These are phyloP conservation scores for Brachyptera putata DNA, from an alignment of 2,888 invertebrate genomes.

Conservation along the genomic window DNA sequence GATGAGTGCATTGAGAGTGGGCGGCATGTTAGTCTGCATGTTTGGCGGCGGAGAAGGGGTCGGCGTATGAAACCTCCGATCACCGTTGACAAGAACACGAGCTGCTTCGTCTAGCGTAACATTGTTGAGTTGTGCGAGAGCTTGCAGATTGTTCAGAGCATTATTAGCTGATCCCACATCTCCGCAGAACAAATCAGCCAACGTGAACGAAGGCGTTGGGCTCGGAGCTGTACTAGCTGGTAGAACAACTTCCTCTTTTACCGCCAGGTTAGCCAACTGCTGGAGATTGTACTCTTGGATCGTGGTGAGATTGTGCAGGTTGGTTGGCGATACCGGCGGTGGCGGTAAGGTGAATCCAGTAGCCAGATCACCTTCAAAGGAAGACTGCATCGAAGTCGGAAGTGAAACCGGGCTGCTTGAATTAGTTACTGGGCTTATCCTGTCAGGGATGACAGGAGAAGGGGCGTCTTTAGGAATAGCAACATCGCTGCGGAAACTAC, in stretches of 20 bases:
- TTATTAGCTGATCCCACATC: constrained; percentile 63
- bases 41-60: constrained; percentile 29
- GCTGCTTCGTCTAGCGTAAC: constrained; percentile 43
- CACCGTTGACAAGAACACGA: constrained; percentile 22
- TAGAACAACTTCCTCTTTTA: constrained; percentile 48
- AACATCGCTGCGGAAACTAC: constrained; percentile 64
- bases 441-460: constrained; percentile 39
- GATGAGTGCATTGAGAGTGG: constrained; percentile 30
- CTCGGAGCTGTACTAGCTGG: constrained; percentile 54
- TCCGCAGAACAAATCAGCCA: constrained; percentile 73
- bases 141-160: constrained; percentile 84
- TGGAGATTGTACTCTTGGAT: constrained; percentile 85
- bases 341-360: constrained; percentile 41
- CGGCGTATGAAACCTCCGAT: constrained; percentile 25
- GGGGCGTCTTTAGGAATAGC: constrained; percentile 49
- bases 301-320: constrained; percentile 57
- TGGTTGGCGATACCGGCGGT: constrained; percentile 42
- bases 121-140: constrained; percentile 78
- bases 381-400: constrained; percentile 66
- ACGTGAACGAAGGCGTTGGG: constrained; percentile 53
- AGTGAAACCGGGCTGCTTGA: constrained; percentile 62
- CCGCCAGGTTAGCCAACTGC: constrained; percentile 76
- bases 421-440: constrained; percentile 57
- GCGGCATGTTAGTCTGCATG: constrained; percentile 23
- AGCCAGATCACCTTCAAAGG: constrained; percentile 70